Evolutionary conservation across 2,797 vertebrate species (phyloP).

Genomic region (Microchirus variegatus): DNA sequence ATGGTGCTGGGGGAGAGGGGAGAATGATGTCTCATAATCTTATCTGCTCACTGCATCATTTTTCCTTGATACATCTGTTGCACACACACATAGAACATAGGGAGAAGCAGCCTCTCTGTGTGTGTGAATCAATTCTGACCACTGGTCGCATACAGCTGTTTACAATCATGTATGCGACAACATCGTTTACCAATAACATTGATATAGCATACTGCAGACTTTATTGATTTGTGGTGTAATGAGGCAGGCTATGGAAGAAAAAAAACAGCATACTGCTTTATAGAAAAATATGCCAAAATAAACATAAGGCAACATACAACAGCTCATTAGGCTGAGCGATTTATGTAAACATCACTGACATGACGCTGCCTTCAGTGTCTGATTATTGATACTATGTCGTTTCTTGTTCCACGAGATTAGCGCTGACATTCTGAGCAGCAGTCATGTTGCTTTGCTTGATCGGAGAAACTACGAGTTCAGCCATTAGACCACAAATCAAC

Average conservation of each 20-base stretch:
- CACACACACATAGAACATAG: neutral
- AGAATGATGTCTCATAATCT: conserved; percentile 20
- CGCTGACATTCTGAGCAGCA: conserved; percentile 4
- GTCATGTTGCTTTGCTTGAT: conserved; percentile 13
- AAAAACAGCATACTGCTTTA: conserved; percentile 18
- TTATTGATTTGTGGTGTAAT: conserved; percentile 37
- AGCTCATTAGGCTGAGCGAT: conserved; percentile 38
- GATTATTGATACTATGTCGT: conserved; percentile 35
- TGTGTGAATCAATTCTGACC: conserved; percentile 7
- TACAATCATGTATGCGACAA: conserved; percentile 4
- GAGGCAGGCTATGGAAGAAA: conserved; percentile 16
- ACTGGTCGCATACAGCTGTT: neutral
- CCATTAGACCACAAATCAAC: conserved; percentile 18
- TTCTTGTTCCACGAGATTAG: conserved; percentile 39
- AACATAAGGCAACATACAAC: conserved; percentile 29
- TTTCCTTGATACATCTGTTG: conserved; percentile 18
- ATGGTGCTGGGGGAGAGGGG: conserved; percentile 31
- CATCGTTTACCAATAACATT: conserved; percentile 1
- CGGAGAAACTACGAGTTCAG: conserved; percentile 11
- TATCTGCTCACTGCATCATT: conserved; percentile 19
- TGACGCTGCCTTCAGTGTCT: conserved; percentile 29
- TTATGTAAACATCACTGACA: conserved; percentile 14
- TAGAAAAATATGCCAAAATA: conserved; percentile 16
- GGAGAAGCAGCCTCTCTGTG: conserved; percentile 1
- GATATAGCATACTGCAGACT: conserved; percentile 25